A percentile compares a stretch with the other conserved stretches of the same genome.
phyloP scores from a whole-genome alignment of 2,888 invertebrate species.

The Ichneumoninae sp. region DNA sequence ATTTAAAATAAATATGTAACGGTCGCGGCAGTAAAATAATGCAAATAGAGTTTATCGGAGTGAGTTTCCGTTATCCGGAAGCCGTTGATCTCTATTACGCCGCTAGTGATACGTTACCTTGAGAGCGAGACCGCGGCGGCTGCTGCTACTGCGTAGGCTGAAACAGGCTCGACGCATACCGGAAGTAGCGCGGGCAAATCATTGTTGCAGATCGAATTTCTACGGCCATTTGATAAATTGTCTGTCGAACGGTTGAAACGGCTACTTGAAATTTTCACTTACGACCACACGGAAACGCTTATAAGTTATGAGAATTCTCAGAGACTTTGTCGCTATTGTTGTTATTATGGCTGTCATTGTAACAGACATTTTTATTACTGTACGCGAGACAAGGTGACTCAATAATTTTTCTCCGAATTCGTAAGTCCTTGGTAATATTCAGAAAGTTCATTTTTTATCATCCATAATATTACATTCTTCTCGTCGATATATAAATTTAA shows the following conservation, averaged over 20 bases:
- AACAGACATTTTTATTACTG: neutral
- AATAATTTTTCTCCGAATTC: neutral
- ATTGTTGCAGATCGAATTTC: constrained; percentile 26
- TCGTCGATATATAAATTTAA: neutral
- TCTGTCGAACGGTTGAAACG: neutral
- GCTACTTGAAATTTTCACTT: constrained; percentile 8
- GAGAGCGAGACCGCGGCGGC: neutral
- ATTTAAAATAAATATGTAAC: neutral
- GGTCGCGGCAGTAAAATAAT: neutral
- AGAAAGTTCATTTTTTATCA: neutral
- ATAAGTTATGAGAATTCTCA: neutral
- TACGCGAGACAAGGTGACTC: constrained; percentile 3
- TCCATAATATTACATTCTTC: neutral
- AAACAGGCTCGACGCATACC: constrained; percentile 8
- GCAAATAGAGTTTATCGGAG: constrained; percentile 3
- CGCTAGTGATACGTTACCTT: constrained; percentile 33
- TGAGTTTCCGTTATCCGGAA: constrained; percentile 43
- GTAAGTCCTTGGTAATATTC: neutral
- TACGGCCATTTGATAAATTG: neutral
- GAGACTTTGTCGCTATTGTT: constrained; percentile 3
- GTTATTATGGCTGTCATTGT: constrained; percentile 21
- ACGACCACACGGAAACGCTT: constrained; percentile 25
- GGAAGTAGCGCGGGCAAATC: constrained; percentile 13
- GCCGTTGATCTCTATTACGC: neutral
- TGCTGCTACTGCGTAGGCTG: constrained; percentile 4